Evolutionary conservation across 2,113 vertebrate genomes (phyloP).

Genomic region (Plotosus lineatus): DNA sequence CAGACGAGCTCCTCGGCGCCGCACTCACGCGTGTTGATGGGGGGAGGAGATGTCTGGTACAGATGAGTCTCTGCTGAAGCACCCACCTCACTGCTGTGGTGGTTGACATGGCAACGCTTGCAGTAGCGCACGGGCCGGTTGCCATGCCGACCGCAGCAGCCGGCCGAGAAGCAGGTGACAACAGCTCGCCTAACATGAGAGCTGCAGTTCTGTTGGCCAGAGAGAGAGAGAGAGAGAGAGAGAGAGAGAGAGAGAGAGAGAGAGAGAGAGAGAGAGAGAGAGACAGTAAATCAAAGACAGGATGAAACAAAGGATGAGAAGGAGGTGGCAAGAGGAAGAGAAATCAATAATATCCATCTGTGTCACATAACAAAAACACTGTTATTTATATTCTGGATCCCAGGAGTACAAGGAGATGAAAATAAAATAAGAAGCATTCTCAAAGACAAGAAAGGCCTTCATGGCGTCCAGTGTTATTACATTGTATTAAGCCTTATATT

Average conservation of each 20-base stretch:
- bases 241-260: conserved; percentile 8
- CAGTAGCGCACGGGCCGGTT: conserved; percentile 97
- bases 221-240: conserved; percentile 5
- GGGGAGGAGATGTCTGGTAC: conserved; percentile 96
- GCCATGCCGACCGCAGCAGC: conserved; percentile 95
- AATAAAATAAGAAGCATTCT: conserved; percentile 70
- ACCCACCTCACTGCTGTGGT: conserved; percentile 94
- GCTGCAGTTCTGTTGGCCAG: conserved; percentile 87
- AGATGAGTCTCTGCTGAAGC: conserved; percentile 90
- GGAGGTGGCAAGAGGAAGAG: background rate
- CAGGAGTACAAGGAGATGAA: background rate
- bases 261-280: background rate
- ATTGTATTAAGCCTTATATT: conserved; percentile 57
- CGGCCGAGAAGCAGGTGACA: conserved; percentile 97
- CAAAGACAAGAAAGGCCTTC: conserved; percentile 57
- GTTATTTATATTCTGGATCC: conserved; percentile 2
- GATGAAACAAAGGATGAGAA: background rate
- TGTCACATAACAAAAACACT: conserved; percentile 29
- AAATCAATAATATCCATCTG: conserved; percentile 17
- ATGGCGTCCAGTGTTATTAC: conserved; percentile 58
- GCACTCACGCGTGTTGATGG: conserved; percentile 96
- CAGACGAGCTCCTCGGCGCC: conserved; percentile 97
- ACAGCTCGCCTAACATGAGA: conserved; percentile 96
- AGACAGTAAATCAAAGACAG: conserved; percentile 32
- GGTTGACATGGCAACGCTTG: conserved; percentile 96